Conservation (phyloP, 2,888 invertebrate species). For the Agrenia bidenticulata region DNA sequence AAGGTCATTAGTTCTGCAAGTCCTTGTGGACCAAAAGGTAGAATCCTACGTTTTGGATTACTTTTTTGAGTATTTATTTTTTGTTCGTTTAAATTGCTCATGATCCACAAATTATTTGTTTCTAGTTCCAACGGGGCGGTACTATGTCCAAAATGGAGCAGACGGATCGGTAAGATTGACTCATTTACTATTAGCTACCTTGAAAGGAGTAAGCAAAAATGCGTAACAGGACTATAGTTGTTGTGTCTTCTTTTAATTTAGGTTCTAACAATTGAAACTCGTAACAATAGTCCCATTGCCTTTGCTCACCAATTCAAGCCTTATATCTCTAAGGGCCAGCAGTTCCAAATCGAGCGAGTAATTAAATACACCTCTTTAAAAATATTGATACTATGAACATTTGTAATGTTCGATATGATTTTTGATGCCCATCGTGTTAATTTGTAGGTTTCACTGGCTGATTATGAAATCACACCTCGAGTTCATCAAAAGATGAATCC, state of each 20-base stretch:
- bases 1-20: slow-evolving; percentile 47
- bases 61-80: no score
- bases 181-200: not conserved
- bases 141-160: slow-evolving; percentile 45
- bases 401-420: no score
- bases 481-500: slow-evolving; percentile 43
- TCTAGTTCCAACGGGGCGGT: slow-evolving; percentile 40
- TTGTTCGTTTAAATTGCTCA: no score
- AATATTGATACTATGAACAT: no score
- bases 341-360: slow-evolving; percentile 45
- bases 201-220: slow-evolving; percentile 2
- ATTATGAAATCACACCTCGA: slow-evolving; percentile 46
- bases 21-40: slow-evolving; percentile 49
- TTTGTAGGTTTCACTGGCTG: slow-evolving; percentile 41
- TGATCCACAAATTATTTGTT: not conserved
- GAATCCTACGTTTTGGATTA: no score
- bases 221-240: not conserved
- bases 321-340: slow-evolving; percentile 44
- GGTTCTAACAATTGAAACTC: slow-evolving; percentile 38
- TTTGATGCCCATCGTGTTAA: no score
- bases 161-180: slow-evolving; percentile 38
- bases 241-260: slow-evolving; percentile 7
- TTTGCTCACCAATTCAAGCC: slow-evolving; percentile 39
- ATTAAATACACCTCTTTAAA: no score
- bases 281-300: slow-evolving; percentile 24